Evolutionary conservation across 2,113 vertebrate genomes (phyloP).

Genomic region (Prolemur simus): DNA sequence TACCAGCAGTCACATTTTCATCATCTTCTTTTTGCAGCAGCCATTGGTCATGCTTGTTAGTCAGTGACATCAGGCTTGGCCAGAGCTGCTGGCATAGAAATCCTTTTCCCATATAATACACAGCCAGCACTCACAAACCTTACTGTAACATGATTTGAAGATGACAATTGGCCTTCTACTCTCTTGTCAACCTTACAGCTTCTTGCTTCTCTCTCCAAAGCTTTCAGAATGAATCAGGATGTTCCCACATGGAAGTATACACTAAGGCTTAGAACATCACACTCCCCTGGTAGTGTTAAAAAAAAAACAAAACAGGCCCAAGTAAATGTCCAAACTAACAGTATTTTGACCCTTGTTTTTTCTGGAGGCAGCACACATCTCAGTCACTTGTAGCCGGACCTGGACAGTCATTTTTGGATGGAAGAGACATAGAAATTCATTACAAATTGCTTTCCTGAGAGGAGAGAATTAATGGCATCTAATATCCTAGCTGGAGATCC

Average conservation of each 20-base stretch:
- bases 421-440: background rate
- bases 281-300: background rate
- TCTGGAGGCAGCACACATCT: background rate
- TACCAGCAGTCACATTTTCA: background rate
- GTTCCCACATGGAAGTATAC: background rate
- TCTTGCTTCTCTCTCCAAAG: background rate
- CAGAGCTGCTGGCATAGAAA: background rate
- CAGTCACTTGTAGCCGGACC: slow-evolving; percentile 2
- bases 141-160: background rate
- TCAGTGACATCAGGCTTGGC: slow-evolving; percentile 10
- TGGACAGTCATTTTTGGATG: background rate
- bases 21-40: background rate
- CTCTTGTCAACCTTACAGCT: background rate
- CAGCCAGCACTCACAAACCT: background rate
- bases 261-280: background rate
- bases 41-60: background rate
- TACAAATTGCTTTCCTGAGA: background rate
- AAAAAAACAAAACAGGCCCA: background rate
- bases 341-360: background rate
- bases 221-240: background rate
- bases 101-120: background rate
- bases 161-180: background rate
- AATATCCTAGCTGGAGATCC: background rate
- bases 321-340: background rate
- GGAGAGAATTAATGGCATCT: background rate